Evolutionary conservation across 2,888 invertebrate species (phyloP).

Genomic region (Philereme transversata): DNA sequence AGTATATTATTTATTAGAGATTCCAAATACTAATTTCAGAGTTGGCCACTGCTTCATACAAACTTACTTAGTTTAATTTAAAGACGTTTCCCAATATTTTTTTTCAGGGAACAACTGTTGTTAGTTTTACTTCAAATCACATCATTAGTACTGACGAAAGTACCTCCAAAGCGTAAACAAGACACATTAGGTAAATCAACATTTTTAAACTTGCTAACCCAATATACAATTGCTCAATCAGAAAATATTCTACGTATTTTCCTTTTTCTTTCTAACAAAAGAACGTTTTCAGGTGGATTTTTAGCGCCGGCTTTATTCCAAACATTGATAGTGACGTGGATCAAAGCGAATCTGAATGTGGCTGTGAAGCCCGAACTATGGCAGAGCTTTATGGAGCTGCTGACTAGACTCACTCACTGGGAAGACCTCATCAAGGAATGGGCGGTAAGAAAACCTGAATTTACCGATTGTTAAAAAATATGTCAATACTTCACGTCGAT

Average conservation of each 20-base stretch:
- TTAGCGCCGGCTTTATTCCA: conserved; percentile 94
- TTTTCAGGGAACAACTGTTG: conserved; percentile 91
- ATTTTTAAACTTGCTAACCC: not conserved
- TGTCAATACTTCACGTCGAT: too few species aligned
- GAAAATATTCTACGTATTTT: too few species aligned
- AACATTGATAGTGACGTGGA: conserved; percentile 98
- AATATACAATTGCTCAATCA: too few species aligned
- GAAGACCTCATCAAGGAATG: conserved; percentile 97
- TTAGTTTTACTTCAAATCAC: conserved; percentile 95
- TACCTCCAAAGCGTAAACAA: conserved; percentile 89
- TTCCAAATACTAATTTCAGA: too few species aligned
- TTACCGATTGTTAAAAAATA: too few species aligned
- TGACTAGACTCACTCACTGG: conserved; percentile 95
- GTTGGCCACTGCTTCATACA: too few species aligned
- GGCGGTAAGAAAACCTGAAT: conserved; percentile 87
- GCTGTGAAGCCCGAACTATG: conserved; percentile 94
- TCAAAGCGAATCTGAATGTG: conserved; percentile 97
- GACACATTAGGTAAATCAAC: conserved; percentile 85
- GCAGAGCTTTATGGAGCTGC: conserved; percentile 95
- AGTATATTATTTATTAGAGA: too few species aligned
- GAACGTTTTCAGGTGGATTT: conserved; percentile 85
- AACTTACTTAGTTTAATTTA: too few species aligned
- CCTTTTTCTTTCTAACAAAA: not conserved
- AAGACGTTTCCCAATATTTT: not conserved
- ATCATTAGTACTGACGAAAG: conserved; percentile 92